Evolutionary conservation across 2,113 vertebrate genomes (phyloP), one percentile per base, ranked within the genome.

Genomic region (Mirounga angustirostris): DNA sequence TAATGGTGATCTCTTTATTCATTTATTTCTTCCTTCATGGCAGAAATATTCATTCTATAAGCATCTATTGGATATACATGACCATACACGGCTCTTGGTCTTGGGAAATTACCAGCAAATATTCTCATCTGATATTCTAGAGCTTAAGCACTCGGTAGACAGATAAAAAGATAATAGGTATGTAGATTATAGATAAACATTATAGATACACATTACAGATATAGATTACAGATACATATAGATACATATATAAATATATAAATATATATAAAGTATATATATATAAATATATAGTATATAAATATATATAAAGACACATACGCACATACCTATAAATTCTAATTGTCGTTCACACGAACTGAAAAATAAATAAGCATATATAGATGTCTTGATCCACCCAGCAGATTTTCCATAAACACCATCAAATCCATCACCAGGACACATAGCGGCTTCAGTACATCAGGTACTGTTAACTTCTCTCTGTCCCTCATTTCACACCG

Each of bases 391-490:
- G 19, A 40, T 3, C 15, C 18, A 33, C 6, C 40, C 21, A 76
- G 19, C 2, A 4, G 5, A 46, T 22, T 65, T 63, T 13, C 13
- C 2, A 24, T 43, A 22, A 33, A 33, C 33, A 22, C 26, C 91
- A 13, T 24, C 58, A 16, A 65, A 40, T 11, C 6, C 11, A 1
- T 36, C 13, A 14, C 22, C 18, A 16, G 13, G 40, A 61, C 0
- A 24, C 12, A 0, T 4, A 28, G 4, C 0, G 3, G 26, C 2
- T 24, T 3, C 28, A 4, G 46, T 11, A 33, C 16, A 22, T 12
- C 0, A 28, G 9, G 11, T 14, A 3, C 1, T 3, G 1, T 56
- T 5, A 33, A 1, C 2, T 4, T 40, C 3, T 63, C 4, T 6
- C 0, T 14, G 1, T 24, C 18, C 4, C 9, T 61, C 7, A 54